A percentile compares a stretch with the other conserved stretches of the same genome.
phyloP scores from a whole-genome alignment of 2,113 vertebrate species.

The Lanius collurio region DNA sequence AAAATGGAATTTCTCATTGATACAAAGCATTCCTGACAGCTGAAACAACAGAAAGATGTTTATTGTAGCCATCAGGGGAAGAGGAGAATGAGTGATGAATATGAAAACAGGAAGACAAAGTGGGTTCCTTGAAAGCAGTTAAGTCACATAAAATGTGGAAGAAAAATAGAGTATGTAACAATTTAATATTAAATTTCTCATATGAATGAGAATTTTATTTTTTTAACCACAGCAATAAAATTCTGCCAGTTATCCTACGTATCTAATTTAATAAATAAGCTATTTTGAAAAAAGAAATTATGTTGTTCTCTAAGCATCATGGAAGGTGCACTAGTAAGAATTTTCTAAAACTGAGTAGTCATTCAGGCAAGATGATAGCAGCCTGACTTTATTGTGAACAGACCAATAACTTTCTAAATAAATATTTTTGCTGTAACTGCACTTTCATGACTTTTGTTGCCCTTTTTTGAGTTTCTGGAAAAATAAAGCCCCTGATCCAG shows the following conservation, averaged over 20 bases:
- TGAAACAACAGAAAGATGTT: background rate
- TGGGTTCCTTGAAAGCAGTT: background rate
- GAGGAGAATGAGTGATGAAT: background rate
- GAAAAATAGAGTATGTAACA: background rate
- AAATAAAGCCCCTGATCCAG: background rate
- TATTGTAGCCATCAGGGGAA: background rate
- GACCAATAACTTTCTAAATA: background rate
- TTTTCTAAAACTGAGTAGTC: background rate
- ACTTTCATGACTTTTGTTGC: background rate
- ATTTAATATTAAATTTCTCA: background rate
- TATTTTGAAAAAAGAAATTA: background rate
- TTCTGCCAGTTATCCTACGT: background rate
- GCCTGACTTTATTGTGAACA: background rate
- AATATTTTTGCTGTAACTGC: background rate
- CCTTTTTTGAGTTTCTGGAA: background rate
- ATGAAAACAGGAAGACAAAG: background rate
- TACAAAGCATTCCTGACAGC: background rate
- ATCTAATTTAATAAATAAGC: background rate
- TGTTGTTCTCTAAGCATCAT: background rate
- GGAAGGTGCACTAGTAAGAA: background rate
- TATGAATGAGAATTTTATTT: background rate
- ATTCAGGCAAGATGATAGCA: background rate
- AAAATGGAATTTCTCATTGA: background rate
- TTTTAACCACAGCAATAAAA: background rate
- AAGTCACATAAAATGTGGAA: background rate